Conservation (phyloP, 2,888 invertebrate genomes). For the Phymatocera aterrima region DNA sequence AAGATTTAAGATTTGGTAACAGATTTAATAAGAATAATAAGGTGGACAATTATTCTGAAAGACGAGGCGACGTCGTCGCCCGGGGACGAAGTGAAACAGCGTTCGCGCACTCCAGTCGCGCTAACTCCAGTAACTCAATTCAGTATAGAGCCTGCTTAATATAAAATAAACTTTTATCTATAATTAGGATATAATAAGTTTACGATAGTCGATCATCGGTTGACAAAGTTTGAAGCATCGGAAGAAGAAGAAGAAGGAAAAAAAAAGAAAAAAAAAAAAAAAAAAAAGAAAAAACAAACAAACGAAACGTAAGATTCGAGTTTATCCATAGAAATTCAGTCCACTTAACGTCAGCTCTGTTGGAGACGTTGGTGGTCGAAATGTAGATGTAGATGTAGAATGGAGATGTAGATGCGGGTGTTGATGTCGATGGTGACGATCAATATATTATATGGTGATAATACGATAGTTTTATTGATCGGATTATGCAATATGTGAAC, state of each 20-base stretch:
- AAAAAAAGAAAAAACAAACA: no score
- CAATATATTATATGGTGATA: slow-evolving; percentile 70
- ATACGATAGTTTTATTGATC: slow-evolving; percentile 74
- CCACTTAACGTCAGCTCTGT: slow-evolving; percentile 35
- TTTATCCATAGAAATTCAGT: slow-evolving; percentile 46
- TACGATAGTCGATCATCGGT: background rate
- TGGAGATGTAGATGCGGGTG: slow-evolving; percentile 56
- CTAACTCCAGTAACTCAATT: slow-evolving; percentile 37
- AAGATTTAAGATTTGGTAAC: slow-evolving; percentile 33
- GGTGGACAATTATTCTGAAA: slow-evolving; percentile 36
- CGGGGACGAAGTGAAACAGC: slow-evolving; percentile 23
- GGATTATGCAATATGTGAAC: slow-evolving; percentile 74
- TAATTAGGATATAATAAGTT: slow-evolving; percentile 31
- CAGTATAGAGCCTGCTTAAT: slow-evolving; percentile 8
- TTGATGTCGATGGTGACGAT: no score
- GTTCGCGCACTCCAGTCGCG: slow-evolving; percentile 24
- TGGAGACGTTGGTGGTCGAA: slow-evolving; percentile 54
- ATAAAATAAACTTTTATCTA: slow-evolving; percentile 27
- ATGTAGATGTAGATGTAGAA: slow-evolving; percentile 58
- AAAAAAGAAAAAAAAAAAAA: no score
- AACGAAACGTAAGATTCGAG: slow-evolving; percentile 37
- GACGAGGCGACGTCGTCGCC: no score
- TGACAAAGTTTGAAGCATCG: slow-evolving; percentile 39
- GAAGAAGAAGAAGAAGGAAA: no score
- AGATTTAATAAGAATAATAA: slow-evolving; percentile 16